These are phyloP conservation scores for Matsumurasca onukii DNA, from an alignment of 1,140 invertebrate species.

Conservation along the genomic window DNA sequence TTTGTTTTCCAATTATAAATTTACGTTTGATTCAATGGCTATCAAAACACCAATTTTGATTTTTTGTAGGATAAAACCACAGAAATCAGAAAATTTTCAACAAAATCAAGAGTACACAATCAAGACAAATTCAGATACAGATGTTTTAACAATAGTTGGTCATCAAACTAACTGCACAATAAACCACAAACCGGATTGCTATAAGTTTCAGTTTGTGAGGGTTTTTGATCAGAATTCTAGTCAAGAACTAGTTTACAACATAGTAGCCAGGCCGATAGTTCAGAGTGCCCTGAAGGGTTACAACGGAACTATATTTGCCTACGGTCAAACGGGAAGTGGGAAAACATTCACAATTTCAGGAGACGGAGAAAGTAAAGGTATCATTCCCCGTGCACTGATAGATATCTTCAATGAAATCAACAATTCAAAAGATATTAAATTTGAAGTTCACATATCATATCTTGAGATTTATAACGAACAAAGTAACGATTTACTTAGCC, in stretches of 20 bases:
- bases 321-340: conserved; percentile 67
- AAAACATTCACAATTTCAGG: conserved; percentile 72
- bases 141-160: too few relatives aligned
- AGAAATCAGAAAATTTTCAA: too few relatives aligned
- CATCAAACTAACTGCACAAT: too few relatives aligned
- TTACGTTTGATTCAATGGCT: too few relatives aligned
- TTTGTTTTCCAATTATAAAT: too few relatives aligned
- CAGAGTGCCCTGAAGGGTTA: conserved; percentile 67
- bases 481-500: conserved; percentile 62
- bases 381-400: conserved; percentile 58
- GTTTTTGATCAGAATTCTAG: conserved; percentile 48
- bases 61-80: too few relatives aligned
- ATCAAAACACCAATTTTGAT: too few relatives aligned
- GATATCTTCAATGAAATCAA: conserved; percentile 58
- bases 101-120: too few relatives aligned
- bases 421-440: conserved; percentile 45
- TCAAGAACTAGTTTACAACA: conserved; percentile 51
- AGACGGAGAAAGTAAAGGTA: conserved; percentile 53
- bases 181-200: background rate
- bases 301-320: conserved; percentile 86
- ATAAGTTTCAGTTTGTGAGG: conserved; percentile 42
- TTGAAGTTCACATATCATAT: conserved; percentile 51
- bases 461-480: conserved; percentile 59
- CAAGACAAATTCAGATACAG: too few relatives aligned
- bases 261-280: conserved; percentile 52